These are phyloP conservation scores for Oeneis ivallda DNA, from an alignment of 2,888 invertebrate genomes.

Conservation along the genomic window DNA sequence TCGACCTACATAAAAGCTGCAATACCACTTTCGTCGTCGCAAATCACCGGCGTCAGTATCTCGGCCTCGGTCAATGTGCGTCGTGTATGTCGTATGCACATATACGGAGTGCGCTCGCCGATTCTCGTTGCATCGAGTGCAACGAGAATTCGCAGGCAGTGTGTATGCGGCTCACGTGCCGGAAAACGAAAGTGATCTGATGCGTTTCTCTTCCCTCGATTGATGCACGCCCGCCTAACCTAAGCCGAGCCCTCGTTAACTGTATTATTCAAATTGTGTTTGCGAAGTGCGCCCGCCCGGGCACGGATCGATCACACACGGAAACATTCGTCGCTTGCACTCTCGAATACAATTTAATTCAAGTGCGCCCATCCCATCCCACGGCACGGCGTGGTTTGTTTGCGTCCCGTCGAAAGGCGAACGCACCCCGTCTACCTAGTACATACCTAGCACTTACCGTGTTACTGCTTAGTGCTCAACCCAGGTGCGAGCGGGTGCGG, in stretches of 20 bases:
- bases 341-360: constrained; percentile 49
- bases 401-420: constrained; percentile 15
- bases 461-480: too few relatives aligned
- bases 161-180: constrained; percentile 75
- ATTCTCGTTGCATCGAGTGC: too few relatives aligned
- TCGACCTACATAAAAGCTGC: constrained; percentile 79
- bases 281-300: constrained; percentile 47
- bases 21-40: constrained; percentile 81
- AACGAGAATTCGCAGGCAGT: constrained; percentile 75
- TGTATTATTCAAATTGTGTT: constrained; percentile 75
- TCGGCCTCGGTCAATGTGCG: constrained; percentile 80
- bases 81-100: constrained; percentile 78
- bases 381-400: constrained; percentile 6
- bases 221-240: constrained; percentile 71
- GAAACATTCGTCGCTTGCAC: constrained; percentile 45
- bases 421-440: constrained; percentile 22
- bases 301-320: constrained; percentile 59
- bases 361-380: constrained; percentile 29
- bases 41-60: constrained; percentile 76
- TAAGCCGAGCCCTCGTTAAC: constrained; percentile 71
- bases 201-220: constrained; percentile 74
- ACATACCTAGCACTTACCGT: too few relatives aligned
- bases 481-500: too few relatives aligned
- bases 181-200: constrained; percentile 79
- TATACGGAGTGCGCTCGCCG: constrained; percentile 68